These are phyloP conservation scores for Spheniscus mendiculus DNA, from an alignment of 2,113 vertebrate species.

Conservation along the genomic window DNA sequence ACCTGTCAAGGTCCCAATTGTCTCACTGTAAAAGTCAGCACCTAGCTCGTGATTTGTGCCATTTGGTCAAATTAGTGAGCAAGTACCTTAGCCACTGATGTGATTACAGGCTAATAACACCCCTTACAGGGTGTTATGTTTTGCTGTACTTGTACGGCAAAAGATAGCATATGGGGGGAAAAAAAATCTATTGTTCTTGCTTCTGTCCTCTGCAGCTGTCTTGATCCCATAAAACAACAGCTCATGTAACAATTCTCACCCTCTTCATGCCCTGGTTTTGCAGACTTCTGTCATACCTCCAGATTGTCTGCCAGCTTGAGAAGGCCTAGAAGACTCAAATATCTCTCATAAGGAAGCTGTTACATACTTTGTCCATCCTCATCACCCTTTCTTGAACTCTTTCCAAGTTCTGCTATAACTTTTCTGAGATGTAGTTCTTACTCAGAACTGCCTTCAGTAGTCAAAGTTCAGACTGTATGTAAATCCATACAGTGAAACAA, in stretches of 20 bases:
- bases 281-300: neutral
- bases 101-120: neutral
- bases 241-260: neutral
- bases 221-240: neutral
- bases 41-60: neutral
- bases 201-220: neutral
- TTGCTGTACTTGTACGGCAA: neutral
- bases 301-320: neutral
- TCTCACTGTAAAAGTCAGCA: neutral
- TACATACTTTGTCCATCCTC: neutral
- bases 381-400: neutral
- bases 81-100: neutral
- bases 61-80: neutral
- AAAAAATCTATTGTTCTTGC: neutral
- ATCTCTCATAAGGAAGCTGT: neutral
- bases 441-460: neutral
- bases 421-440: neutral
- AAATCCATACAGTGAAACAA: neutral
- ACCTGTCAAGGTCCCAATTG: neutral
- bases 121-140: neutral
- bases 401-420: neutral
- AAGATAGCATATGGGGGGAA: neutral
- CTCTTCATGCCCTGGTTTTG: neutral
- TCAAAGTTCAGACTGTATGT: neutral
- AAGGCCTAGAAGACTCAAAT: neutral